phyloP scores from a whole-genome alignment of 2,888 invertebrate genomes.

The Rapana venosa region DNA sequence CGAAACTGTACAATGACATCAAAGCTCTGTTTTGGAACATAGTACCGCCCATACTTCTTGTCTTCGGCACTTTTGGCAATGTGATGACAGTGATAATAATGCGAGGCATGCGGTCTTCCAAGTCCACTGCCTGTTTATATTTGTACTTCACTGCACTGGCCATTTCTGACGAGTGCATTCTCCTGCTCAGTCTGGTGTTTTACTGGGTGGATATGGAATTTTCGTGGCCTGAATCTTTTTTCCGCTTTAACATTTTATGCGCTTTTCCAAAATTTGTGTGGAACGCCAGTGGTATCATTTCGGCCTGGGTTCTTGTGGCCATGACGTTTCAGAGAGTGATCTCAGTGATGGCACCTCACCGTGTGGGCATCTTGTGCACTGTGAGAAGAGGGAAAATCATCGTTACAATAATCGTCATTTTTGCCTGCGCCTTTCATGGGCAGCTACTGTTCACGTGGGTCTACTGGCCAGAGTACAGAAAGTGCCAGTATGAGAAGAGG shows the following conservation, averaged over 20 bases:
- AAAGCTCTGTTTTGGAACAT: neutral
- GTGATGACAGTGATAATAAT: conserved; percentile 20
- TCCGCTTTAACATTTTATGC: conserved; percentile 12
- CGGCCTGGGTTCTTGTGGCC: conserved; percentile 14
- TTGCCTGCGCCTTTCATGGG: neutral
- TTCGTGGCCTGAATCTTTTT: neutral
- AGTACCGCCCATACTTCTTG: neutral
- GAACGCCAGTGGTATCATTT: neutral
- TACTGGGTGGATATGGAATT: conserved; percentile 7
- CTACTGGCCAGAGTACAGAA: neutral
- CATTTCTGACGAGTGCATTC: neutral
- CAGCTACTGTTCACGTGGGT: conserved; percentile 24
- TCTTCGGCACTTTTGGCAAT: conserved; percentile 6
- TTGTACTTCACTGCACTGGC: conserved; percentile 9
- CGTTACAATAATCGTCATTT: neutral
- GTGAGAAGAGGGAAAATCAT: neutral
- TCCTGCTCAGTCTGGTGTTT: neutral
- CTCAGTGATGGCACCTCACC: conserved; percentile 10
- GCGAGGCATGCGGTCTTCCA: neutral
- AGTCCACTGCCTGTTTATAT: neutral
- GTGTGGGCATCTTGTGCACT: conserved; percentile 7
- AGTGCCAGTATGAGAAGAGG: neutral
- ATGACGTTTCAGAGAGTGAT: conserved; percentile 27
- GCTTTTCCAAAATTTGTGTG: neutral
- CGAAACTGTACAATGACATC: neutral